Evolutionary conservation across 1,140 invertebrate genomes (phyloP).

Genomic region (Leptinotarsa texana): DNA sequence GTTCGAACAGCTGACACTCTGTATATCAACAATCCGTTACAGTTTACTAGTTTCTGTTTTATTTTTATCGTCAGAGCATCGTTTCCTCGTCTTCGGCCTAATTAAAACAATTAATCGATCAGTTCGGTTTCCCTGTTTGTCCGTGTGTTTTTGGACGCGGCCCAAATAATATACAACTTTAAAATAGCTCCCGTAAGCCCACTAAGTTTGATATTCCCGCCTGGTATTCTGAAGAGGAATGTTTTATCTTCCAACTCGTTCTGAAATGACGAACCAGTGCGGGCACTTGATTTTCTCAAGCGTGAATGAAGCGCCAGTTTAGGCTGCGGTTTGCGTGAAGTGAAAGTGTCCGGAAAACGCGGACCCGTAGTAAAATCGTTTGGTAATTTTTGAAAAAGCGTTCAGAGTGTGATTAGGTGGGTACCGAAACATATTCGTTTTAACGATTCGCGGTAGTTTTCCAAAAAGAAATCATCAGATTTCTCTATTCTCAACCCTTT

Average conservation of each 20-base stretch:
- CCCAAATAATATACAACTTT: conserved; percentile 25
- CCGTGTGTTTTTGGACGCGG: conserved; percentile 21
- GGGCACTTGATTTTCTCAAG: conserved; percentile 3
- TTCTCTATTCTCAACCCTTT: no score
- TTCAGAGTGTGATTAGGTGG: no score
- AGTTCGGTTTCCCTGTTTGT: conserved; percentile 1
- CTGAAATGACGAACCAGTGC: not conserved
- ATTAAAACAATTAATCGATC: conserved; percentile 8
- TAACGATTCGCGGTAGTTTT: no score
- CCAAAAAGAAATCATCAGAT: no score
- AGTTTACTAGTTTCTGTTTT: not conserved
- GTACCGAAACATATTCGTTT: no score
- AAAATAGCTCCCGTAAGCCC: conserved; percentile 25
- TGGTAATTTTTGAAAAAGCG: no score
- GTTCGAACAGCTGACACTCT: not conserved
- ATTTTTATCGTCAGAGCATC: not conserved
- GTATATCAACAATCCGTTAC: not conserved
- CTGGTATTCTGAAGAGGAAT: conserved; percentile 24
- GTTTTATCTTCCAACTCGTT: conserved; percentile 12
- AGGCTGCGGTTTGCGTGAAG: not conserved
- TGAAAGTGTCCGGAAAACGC: not conserved
- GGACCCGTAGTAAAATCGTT: no score
- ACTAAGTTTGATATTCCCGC: conserved; percentile 6
- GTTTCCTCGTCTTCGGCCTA: not conserved
- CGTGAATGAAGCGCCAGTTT: conserved; percentile 13